Percentiles rank a stretch among this genome's conserved stretches.
phyloP scores from a whole-genome alignment of 2,797 vertebrate species.

The Dendrocincla fuliginosa region DNA sequence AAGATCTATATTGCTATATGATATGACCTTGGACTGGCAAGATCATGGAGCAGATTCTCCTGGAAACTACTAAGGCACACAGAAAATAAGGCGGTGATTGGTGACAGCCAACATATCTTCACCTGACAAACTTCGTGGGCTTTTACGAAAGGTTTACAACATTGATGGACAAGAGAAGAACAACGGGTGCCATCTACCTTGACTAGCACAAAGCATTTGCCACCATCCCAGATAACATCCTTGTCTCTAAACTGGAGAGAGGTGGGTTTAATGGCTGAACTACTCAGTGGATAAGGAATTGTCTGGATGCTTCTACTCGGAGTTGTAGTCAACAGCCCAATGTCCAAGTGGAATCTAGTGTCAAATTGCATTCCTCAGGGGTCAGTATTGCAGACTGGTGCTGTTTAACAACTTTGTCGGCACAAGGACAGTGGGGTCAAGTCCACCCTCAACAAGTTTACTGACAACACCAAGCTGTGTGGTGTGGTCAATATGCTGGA shows the following conservation, averaged over 20 bases:
- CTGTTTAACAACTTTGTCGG: neutral
- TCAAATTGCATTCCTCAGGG: fast-evolving
- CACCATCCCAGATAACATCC: neutral
- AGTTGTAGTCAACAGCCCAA: neutral
- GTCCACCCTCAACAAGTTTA: neutral
- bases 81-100: neutral
- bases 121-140: too few relatives aligned
- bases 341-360: neutral
- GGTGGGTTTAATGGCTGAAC: too few relatives aligned
- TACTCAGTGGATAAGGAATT: neutral
- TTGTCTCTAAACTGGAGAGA: neutral
- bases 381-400: neutral
- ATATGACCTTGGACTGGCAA: fast-evolving
- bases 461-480: fast-evolving
- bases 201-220: neutral
- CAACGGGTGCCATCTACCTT: fast-evolving
- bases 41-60: neutral
- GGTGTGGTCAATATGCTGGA: neutral
- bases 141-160: neutral
- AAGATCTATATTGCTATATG: neutral
- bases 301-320: neutral
- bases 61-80: neutral
- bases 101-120: neutral
- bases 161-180: neutral
- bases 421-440: neutral